Base-by-base conservation (phyloP, 2,113 vertebrate species). In the Corydoras maculifer region DNA sequence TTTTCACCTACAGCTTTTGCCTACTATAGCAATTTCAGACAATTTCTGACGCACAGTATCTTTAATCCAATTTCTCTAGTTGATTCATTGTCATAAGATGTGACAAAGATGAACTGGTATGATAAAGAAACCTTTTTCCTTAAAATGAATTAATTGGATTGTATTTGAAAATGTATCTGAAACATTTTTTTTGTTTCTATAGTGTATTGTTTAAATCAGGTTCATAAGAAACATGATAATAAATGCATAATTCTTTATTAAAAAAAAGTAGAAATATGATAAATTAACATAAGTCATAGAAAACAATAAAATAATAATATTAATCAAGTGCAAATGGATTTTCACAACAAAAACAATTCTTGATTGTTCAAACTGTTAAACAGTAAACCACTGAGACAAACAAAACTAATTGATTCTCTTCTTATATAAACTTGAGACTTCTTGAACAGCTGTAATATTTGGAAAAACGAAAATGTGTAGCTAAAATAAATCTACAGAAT, bases 181-280 rank as follows among this genome's bases (percentile, higher is more conserved):
- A 43, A 43, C 35, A 8, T 43, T 4, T 43, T 35, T 43, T 43
- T 43, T 43, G 35, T 43, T 43, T 43, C 35, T 43, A 43, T 43
- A 43, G 35, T 43, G 35, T 43, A 43, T 43, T 53, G 51, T 60
- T 66, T 18, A 60, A 35, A 66, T 60, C 29, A 35, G 48, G 8
- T 58, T 15, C 50, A 65, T 66, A 70, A 29, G 13, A 70, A 70
- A 76, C 12, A 25, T 48, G 15, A 60, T 14, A 70, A 77, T 65
- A 65, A 71, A 77, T 64, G 66, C 66, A 75, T 57, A 61, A 61
- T 58, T 68, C 58, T 73, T 59, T 58, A 58, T 57, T 60, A 68
- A 67, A 25, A 25, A 77, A 77, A 69, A 64, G 61, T 59, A 69
- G 32, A 73, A 68, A 77, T 15, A 68, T 53, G 51, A 77, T 65